Evolutionary conservation across 2,888 invertebrate species (phyloP).

Genomic region (Cantharis lateralis): DNA sequence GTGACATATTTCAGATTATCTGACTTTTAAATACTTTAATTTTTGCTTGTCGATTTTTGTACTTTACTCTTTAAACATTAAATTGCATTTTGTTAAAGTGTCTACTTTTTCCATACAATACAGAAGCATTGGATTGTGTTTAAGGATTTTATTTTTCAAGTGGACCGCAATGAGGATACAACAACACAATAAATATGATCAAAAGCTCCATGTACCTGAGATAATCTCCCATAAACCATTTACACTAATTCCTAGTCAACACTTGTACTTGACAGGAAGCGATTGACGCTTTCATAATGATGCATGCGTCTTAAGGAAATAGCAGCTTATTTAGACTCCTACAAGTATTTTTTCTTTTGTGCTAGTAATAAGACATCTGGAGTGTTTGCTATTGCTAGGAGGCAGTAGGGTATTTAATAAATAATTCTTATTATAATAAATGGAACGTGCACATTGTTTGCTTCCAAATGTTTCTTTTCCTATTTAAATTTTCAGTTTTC

Average conservation of each 20-base stretch:
- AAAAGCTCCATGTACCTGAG: conserved; percentile 17
- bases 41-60: conserved; percentile 14
- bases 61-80: neutral
- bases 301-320: conserved; percentile 17
- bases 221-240: conserved; percentile 29
- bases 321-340: conserved; percentile 19
- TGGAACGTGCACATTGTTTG: conserved; percentile 8
- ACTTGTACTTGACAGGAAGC: conserved; percentile 30
- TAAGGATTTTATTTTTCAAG: neutral
- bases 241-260: conserved; percentile 31
- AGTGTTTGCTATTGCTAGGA: conserved; percentile 7
- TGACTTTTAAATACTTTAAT: conserved; percentile 26
- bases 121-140: conserved; percentile 2
- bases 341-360: conserved; percentile 2
- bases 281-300: conserved; percentile 28
- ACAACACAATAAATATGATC: conserved; percentile 19
- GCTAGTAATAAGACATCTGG: conserved; percentile 13
- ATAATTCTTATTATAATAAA: neutral
- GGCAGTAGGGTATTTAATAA: conserved; percentile 4
- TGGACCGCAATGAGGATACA: conserved; percentile 5
- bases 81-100: neutral
- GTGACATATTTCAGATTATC: conserved; percentile 21
- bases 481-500: too few relatives aligned
- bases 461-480: neutral
- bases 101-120: neutral